A percentile compares a stretch with the other conserved stretches of the same genome.
Conservation (phyloP, 2,113 vertebrate species). For the Heterochromis multidens region DNA sequence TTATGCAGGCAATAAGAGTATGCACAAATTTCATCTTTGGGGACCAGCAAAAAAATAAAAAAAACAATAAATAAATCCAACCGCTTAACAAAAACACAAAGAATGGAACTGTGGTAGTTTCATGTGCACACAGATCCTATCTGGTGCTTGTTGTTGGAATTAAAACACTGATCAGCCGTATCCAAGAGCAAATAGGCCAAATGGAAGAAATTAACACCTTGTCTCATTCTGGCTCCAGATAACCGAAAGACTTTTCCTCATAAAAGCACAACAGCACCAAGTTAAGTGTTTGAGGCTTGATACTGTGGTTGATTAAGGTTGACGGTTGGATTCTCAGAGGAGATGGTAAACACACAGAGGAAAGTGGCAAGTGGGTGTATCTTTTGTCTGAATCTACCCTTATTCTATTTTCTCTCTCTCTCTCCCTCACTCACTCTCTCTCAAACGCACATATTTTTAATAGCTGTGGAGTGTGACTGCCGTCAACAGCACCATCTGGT, state of each 20-base stretch:
- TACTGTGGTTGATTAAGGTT: not conserved
- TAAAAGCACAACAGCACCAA: not conserved
- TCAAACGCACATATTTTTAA: not conserved
- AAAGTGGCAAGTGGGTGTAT: not conserved
- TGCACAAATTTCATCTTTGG: too few species aligned
- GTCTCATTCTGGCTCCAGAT: not conserved
- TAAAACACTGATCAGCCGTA: not conserved
- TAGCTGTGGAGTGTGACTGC: not conserved
- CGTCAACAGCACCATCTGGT: not conserved
- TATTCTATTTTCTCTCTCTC: constrained; percentile 1
- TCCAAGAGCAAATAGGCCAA: not conserved
- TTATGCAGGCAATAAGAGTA: too few species aligned
- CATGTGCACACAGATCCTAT: not conserved
- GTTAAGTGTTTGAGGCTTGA: not conserved
- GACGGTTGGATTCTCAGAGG: too few species aligned
- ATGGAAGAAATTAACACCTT: not conserved
- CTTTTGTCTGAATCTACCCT: not conserved
- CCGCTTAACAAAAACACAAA: too few species aligned
- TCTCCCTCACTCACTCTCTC: not conserved
- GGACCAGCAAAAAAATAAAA: too few species aligned
- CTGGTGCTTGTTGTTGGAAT: not conserved
- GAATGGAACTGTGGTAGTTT: too few species aligned
- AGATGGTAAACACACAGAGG: not conserved
- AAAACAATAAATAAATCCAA: too few species aligned
- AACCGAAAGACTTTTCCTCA: not conserved